Evolutionary conservation across 2,797 vertebrate species (phyloP), one percentile per base, ranked within the genome.

Genomic region (Siniperca obscura): DNA sequence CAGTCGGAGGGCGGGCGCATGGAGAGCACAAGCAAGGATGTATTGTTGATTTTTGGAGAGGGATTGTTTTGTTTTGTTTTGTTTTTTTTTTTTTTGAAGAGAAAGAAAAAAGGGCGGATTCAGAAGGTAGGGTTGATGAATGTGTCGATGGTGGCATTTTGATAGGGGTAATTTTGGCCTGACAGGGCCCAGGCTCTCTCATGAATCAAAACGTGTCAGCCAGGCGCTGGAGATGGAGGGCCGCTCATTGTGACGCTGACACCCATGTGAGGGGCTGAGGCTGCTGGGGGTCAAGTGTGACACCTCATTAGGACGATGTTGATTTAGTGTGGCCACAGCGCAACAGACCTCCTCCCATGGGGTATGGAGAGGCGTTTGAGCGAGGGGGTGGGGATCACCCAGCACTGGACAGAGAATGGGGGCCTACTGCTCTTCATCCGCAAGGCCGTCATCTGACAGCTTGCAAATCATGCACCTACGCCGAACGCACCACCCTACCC

Each of bases 141-240:
- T 97, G 96, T 93, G 85, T 94, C 92, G 94, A 94, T 94, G 93
- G 95, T 95, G 92, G 94, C 92, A 92, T 96, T 97, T 97, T 96
- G 96, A 96, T 96, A 81, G 95, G 94, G 96, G 95, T 96, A 96
- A 97, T 97, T 97, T 94, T 96, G 95, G 94, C 92, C 94, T 96
- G 96, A 96, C 97, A 95, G 95, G 95, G 95, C 94, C 94, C 96
- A 93, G 92, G 94, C 95, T 95, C 96, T 95, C 94, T 94, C 96
- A 96, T 97, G 97, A 97, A 97, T 97, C 97, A 97, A 95, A 96
- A 95, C 91, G 95, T 97, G 97, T 97, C 97, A 96, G 94, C 91
- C 94, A 93, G 95, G 90, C 94, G 90, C 94, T 94, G 90, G 94
- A 96, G 96, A 96, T 95, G 95, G 96, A 96, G 96, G 92, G 95